Percentiles rank a stretch among this genome's conserved stretches.
Evolutionary conservation across 2,113 vertebrate species (phyloP).

Genomic region (Hemiscyllium ocellatum): DNA sequence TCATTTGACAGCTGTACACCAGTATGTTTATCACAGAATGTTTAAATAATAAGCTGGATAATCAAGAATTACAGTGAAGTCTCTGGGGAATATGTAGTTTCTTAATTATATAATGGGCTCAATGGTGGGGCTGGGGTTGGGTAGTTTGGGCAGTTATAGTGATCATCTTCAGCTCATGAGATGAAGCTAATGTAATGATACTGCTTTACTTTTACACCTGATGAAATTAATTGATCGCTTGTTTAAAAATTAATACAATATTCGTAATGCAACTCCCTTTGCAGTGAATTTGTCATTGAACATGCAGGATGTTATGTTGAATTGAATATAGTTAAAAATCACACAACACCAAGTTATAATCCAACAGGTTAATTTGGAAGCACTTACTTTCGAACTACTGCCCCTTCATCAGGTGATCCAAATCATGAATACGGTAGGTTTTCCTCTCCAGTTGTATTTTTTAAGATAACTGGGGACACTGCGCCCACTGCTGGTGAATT

Average conservation of each 20-base stretch:
- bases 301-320: not conserved
- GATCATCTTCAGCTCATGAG: not conserved
- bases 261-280: not conserved
- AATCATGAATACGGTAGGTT: not conserved
- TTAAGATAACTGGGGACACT: not conserved
- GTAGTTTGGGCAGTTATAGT: not conserved
- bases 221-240: not conserved
- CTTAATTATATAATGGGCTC: not conserved
- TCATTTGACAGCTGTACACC: not conserved
- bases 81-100: not conserved
- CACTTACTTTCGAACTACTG: too few relatives aligned
- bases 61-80: not conserved
- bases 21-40: not conserved
- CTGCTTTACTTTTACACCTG: not conserved
- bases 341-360: too few relatives aligned
- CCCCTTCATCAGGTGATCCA: too few relatives aligned
- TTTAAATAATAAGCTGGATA: not conserved
- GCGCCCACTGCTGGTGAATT: not conserved
- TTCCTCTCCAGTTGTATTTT: not conserved
- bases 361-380: too few relatives aligned
- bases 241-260: not conserved
- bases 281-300: not conserved
- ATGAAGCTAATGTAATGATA: not conserved
- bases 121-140: not conserved
- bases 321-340: not conserved